A percentile compares a stretch with the other conserved stretches of the same genome.
phyloP scores from a whole-genome alignment of 2,888 invertebrate species.

The Drosophila kanekoi region DNA sequence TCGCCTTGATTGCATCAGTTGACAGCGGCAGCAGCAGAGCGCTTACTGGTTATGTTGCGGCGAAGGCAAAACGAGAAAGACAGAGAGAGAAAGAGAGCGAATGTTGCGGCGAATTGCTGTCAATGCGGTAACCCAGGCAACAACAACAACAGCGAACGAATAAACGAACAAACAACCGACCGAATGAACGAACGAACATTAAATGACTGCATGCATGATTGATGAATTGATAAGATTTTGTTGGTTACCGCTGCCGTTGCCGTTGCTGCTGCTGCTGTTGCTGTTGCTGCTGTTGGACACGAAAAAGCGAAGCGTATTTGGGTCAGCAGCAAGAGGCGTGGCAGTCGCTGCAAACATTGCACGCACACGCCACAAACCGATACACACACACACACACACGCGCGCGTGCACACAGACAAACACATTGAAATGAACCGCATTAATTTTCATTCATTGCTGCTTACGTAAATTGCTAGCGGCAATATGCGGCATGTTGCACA shows the following conservation, averaged over 20 bases:
- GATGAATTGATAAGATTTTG: slow-evolving; percentile 74
- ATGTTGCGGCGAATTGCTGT: slow-evolving; percentile 52
- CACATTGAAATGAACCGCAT: slow-evolving; percentile 15
- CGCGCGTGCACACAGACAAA: neutral
- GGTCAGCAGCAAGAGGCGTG: slow-evolving; percentile 70
- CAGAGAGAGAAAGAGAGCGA: slow-evolving; percentile 11
- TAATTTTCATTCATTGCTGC: slow-evolving; percentile 50
- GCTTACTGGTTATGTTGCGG: slow-evolving; percentile 31
- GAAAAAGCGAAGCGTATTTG: slow-evolving; percentile 52
- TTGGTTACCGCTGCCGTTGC: slow-evolving; percentile 10
- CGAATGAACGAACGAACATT: slow-evolving; percentile 46
- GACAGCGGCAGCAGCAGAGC: slow-evolving; percentile 8
- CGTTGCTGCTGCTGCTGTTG: slow-evolving; percentile 14
- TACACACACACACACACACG: slow-evolving; percentile 15
- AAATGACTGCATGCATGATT: slow-evolving; percentile 76
- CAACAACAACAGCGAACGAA: slow-evolving; percentile 25
- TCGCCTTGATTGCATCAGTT: slow-evolving; percentile 52
- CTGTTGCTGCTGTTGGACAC: slow-evolving; percentile 40
- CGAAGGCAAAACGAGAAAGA: slow-evolving; percentile 21
- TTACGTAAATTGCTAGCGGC: slow-evolving; percentile 49
- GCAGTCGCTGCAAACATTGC: slow-evolving; percentile 49
- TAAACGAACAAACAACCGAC: slow-evolving; percentile 7
- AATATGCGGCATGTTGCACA: slow-evolving; percentile 43
- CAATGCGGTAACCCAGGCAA: slow-evolving; percentile 59
- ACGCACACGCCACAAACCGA: slow-evolving; percentile 42